phyloP scores from a whole-genome alignment of 2,797 vertebrate species.

The Anolis apletophallus region DNA sequence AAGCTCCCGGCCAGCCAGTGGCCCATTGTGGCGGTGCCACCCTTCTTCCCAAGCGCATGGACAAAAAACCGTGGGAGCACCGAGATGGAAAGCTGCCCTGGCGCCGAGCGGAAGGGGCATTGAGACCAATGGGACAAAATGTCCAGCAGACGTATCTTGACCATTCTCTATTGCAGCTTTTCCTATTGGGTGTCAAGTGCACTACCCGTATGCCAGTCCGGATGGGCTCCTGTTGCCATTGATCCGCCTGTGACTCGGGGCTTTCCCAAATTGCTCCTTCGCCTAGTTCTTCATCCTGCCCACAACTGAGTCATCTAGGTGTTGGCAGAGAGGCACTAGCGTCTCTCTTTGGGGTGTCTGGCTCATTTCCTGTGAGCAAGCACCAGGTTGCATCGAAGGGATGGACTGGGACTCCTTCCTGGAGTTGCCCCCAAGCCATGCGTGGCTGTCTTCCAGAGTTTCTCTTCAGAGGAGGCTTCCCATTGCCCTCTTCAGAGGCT shows the following conservation, averaged over 20 bases:
- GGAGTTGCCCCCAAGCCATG: not conserved
- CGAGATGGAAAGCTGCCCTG: not conserved
- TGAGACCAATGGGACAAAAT: too few relatives aligned
- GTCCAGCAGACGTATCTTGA: too few relatives aligned
- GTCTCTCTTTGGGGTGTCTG: too few relatives aligned
- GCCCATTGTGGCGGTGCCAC: not conserved
- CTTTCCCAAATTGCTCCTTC: accelerated
- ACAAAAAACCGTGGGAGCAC: not conserved
- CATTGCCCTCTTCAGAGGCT: too few relatives aligned
- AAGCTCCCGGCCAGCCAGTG: not conserved
- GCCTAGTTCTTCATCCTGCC: not conserved
- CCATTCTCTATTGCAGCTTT: too few relatives aligned
- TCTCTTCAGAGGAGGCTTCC: too few relatives aligned
- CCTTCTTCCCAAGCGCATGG: not conserved
- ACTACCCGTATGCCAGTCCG: not conserved
- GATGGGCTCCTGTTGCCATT: not conserved
- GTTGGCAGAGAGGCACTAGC: not conserved
- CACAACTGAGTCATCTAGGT: not conserved
- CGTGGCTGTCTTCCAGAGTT: too few relatives aligned
- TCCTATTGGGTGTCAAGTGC: too few relatives aligned
- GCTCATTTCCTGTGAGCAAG: not conserved
- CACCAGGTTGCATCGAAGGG: not conserved
- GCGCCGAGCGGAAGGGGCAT: not conserved
- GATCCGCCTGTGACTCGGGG: not conserved
- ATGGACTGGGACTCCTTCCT: not conserved